Percentiles rank a stretch among this genome's conserved stretches.
Conservation (phyloP, 2,797 vertebrate species). For the Paguma larvata region DNA sequence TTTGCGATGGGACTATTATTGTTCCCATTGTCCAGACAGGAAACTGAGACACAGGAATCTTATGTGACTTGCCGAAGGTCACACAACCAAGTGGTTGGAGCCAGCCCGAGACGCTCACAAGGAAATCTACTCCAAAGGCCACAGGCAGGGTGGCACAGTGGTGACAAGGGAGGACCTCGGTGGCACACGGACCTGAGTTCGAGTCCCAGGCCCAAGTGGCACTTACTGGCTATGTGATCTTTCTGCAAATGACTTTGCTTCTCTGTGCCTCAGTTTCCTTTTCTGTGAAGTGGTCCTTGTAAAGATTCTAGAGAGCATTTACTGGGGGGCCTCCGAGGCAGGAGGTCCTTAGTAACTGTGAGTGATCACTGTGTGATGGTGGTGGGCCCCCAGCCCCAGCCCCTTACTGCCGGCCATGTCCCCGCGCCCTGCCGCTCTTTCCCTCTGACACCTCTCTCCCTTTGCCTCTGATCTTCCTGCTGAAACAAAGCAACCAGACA, state of each 20-base stretch:
- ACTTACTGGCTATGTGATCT: background rate
- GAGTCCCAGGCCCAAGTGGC: background rate
- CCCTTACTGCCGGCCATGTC: background rate
- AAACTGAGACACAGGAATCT: slow-evolving; percentile 1
- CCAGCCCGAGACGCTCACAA: background rate
- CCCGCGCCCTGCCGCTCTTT: background rate
- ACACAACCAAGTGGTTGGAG: background rate
- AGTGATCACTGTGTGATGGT: background rate
- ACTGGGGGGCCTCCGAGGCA: background rate
- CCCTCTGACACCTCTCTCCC: background rate
- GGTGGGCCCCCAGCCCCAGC: no score
- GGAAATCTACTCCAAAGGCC: background rate
- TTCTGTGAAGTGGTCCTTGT: background rate
- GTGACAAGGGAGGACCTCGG: background rate
- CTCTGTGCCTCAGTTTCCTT: background rate
- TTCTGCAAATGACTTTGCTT: background rate
- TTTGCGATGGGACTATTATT: background rate
- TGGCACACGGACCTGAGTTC: background rate
- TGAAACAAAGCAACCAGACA: slow-evolving; percentile 44
- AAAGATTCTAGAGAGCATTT: background rate
- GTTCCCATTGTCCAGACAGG: slow-evolving; percentile 12
- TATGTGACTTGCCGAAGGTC: background rate
- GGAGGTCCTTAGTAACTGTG: background rate
- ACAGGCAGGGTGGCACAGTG: background rate
- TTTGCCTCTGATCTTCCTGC: background rate